Evolutionary conservation across 1,140 invertebrate species (phyloP).

Genomic region (Cherax destructor): DNA sequence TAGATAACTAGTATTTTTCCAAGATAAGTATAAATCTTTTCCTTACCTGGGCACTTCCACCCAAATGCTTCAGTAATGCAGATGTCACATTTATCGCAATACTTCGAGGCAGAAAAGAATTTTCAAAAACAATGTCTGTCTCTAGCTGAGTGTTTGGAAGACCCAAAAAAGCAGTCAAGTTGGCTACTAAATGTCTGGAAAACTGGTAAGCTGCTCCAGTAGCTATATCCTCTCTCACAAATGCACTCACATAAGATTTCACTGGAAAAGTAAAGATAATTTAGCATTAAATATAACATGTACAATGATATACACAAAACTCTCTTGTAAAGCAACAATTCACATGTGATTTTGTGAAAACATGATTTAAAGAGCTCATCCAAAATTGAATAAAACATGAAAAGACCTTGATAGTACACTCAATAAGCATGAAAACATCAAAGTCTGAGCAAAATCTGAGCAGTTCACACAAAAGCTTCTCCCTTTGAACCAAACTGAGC

Average conservation of each 20-base stretch:
- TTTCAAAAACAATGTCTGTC: constrained; percentile 40
- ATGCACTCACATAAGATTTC: constrained; percentile 40
- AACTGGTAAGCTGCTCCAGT: constrained; percentile 9
- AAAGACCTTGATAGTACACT: too few relatives aligned
- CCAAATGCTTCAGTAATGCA: constrained; percentile 26
- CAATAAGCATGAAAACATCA: too few relatives aligned
- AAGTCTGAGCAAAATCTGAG: too few relatives aligned
- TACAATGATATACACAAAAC: too few relatives aligned
- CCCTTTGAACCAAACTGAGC: too few relatives aligned
- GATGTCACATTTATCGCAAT: constrained; percentile 36
- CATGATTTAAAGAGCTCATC: too few relatives aligned
- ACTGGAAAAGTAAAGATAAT: constrained; percentile 10
- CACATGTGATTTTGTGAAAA: not conserved
- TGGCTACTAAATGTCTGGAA: constrained; percentile 19
- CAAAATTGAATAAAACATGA: too few relatives aligned
- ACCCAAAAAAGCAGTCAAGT: constrained; percentile 22
- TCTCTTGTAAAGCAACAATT: not conserved
- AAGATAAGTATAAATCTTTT: not conserved
- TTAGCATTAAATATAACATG: not conserved
- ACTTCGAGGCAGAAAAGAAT: constrained; percentile 41
- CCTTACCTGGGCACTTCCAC: constrained; percentile 46
- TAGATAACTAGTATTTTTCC: too few relatives aligned
- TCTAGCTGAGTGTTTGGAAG: constrained; percentile 25
- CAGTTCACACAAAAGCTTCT: too few relatives aligned
- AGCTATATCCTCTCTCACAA: constrained; percentile 10